phyloP scores from a whole-genome alignment of 1,140 invertebrate genomes.

The Thaumetopoea pityocampa region DNA sequence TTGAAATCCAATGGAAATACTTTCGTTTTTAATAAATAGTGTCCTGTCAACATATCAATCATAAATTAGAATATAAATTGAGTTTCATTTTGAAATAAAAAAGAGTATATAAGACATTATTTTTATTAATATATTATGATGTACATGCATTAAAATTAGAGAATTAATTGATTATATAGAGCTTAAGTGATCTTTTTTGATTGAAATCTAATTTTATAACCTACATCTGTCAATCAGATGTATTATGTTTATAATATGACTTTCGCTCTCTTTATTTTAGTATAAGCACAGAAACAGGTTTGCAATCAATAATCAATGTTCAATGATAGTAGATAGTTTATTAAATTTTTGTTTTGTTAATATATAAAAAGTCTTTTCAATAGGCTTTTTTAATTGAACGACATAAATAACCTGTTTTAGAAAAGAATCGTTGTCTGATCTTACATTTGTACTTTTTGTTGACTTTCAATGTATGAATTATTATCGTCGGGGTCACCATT shows the following conservation, averaged over 20 bases:
- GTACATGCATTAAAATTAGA: slow-evolving; percentile 13
- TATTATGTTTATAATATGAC: too few relatives aligned
- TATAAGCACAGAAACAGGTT: too few relatives aligned
- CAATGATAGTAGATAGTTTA: too few relatives aligned
- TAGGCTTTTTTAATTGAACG: too few relatives aligned
- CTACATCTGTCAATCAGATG: slow-evolving; percentile 18
- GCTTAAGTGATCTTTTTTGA: slow-evolving; percentile 11
- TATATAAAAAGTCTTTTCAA: too few relatives aligned
- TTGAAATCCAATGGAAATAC: slow-evolving; percentile 6
- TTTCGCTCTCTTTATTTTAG: too few relatives aligned
- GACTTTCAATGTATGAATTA: slow-evolving; percentile 14
- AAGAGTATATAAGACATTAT: slow-evolving; percentile 4
- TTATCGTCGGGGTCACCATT: too few relatives aligned
- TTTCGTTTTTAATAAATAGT: slow-evolving; percentile 16
- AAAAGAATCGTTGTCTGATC: slow-evolving; percentile 5
- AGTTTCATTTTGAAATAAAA: slow-evolving; percentile 12
- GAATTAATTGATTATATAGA: slow-evolving; percentile 9
- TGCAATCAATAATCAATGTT: too few relatives aligned
- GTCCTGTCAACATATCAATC: slow-evolving; percentile 4
- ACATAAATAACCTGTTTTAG: too few relatives aligned
- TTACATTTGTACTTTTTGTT: slow-evolving; percentile 6
- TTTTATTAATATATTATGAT: slow-evolving; percentile 8
- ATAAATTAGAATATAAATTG: slow-evolving; percentile 13
- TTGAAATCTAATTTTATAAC: slow-evolving; percentile 3
- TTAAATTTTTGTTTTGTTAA: too few relatives aligned